Evolutionary conservation across 2,888 invertebrate species (phyloP), one percentile per base, ranked within the genome.

Genomic region (Oxycera nigricornis): DNA sequence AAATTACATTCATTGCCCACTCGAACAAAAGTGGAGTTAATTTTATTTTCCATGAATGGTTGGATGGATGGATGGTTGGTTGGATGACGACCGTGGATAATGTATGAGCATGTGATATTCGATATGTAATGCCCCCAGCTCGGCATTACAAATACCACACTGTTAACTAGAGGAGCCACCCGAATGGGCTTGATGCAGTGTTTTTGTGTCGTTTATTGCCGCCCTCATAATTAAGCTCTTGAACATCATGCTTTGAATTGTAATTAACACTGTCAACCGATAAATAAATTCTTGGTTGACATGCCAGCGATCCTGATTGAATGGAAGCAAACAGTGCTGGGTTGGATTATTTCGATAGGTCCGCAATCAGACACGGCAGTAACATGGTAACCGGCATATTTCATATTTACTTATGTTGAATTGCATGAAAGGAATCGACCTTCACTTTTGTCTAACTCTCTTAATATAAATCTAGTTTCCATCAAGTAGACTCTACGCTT

Each of bases 201-300:
- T 65, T 41, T 28, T 59, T 59, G 41, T 24, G 14, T 28, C 31
- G 35, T 31, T 62, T 55, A 20, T 61, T 62, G 61, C 22, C 59
- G 62, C 73, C 62, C 73, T 52, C 73, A 73, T 73, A 65, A 73
- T 73, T 73, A 73, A 65, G 65, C 31, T 52, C 31, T 70, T 22
- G 55, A 28, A 65, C 22, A 22, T 52, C 65, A 65, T 67, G 73
- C 65, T 65, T 41, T 20, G 73, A 73, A 73, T 73, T 73, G 65
- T 55, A 55, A 73, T 73, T 73, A 65, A 62, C 35, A 35, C 50
- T 52, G 65, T 52, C 52, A 9, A 31, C n/a, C 61, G 61, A 3
- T 61, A 31, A 61, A 61, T 31, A 31, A 65, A 41, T 65, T 9
- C 26, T 28, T 14, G 6, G 17, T n/a, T 17, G 31, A 61, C 61